phyloP scores from a whole-genome alignment of 2,797 vertebrate species.

The Leuciscus waleckii region DNA sequence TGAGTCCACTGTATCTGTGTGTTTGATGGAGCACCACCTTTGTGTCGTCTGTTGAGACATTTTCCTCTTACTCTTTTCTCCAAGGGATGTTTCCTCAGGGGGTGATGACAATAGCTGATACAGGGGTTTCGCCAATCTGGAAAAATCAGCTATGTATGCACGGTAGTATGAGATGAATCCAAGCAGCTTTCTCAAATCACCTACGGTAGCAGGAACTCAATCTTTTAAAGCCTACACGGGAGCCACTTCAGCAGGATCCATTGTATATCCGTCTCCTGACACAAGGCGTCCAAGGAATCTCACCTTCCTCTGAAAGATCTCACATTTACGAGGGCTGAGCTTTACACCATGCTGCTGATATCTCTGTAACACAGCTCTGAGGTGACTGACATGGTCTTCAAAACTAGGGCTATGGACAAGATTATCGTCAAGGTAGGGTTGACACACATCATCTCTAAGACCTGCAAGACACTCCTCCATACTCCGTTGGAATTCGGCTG shows the following conservation, averaged over 20 bases:
- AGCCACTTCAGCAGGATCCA: background rate
- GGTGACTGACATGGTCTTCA: too few species aligned
- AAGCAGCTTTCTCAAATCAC: background rate
- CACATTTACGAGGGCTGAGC: too few species aligned
- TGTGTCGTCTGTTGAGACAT: background rate
- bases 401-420: too few species aligned
- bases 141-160: background rate
- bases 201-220: background rate
- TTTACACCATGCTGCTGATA: too few species aligned
- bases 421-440: too few species aligned
- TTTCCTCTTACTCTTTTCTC: slow-evolving; percentile 6
- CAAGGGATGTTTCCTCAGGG: background rate
- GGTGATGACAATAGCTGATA: background rate
- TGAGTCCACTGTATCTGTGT: background rate
- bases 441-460: too few species aligned
- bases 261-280: background rate
- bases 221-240: background rate
- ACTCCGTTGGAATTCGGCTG: too few species aligned
- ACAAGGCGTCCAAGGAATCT: background rate
- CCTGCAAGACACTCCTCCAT: too few species aligned
- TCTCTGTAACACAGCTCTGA: too few species aligned
- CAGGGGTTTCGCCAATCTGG: background rate
- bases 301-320: too few species aligned
- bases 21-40: background rate
- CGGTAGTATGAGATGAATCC: background rate